Evolutionary conservation across 2,888 invertebrate species (phyloP), one percentile per base, ranked within the genome.

Genomic region (Tenthredo scrophulariae): DNA sequence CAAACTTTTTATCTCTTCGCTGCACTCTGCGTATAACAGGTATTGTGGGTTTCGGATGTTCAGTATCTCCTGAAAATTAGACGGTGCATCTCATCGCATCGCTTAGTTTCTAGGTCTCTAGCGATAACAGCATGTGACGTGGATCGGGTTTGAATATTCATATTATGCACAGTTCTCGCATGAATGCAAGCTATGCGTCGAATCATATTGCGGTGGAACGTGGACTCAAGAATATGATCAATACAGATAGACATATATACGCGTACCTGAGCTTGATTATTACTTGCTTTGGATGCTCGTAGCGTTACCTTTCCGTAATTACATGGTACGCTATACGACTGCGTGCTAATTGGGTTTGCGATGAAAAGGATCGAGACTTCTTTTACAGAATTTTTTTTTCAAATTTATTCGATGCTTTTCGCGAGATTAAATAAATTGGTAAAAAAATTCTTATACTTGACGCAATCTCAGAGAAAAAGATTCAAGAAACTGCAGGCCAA

Each of bases 141-240:
- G 67, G 15, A 67, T 67, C 33, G 18, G 5, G 67, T 33, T 67
- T 67, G 33, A 33, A 67, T 67, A 67, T 67, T 67, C 33, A 67
- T 67, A 67, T 33, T 33, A 26, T 67, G 67, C 67, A 67, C 33
- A 67, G 29, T 6, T 67, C 67, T 67, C 33, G 67, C 33, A 26
- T 67, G 33, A 33, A 67, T 33, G 29, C 18, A 33, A 5, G 6
- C n/a, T 67, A 33, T 6, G 33, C 67, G 33, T 67, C 4, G 67
- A 33, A 67, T 67, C 67, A 67, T 33, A 67, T 67, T 67, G 67
- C 67, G 33, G 33, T 13, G 5, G 67, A 33, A 26, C 18, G 33
- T 18, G 5, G 33, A 0, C 33, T 33, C 33, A 33, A 33, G 33
- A 29, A 18, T 33, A 67, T 67, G 15, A 67, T 67, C 67, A 18